A percentile compares a stretch with the other conserved stretches of the same genome.
These are phyloP conservation scores for Lottia scabra DNA, from an alignment of 2,888 invertebrate species.

Conservation along the genomic window DNA sequence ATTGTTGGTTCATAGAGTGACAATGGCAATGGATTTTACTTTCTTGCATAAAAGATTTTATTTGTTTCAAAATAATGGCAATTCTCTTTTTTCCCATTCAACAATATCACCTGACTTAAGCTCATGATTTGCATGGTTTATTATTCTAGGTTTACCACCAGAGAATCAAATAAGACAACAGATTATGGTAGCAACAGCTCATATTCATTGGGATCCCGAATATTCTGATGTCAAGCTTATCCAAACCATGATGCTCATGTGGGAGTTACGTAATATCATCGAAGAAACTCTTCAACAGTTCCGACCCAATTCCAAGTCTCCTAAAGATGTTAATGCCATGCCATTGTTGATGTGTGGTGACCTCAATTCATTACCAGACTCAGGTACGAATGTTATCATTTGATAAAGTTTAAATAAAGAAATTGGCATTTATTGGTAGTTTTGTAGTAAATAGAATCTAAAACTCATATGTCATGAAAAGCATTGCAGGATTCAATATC, in stretches of 20 bases:
- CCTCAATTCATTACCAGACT: conserved; percentile 97
- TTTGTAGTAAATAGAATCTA: too few relatives aligned
- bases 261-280: conserved; percentile 84
- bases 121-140: too few relatives aligned
- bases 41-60: too few relatives aligned
- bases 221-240: conserved; percentile 99
- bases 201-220: conserved; percentile 99
- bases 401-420: too few relatives aligned
- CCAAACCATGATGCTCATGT: conserved; percentile 98
- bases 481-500: too few relatives aligned
- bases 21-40: too few relatives aligned
- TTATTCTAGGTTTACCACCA: conserved; percentile 74
- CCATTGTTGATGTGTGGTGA: conserved; percentile 96
- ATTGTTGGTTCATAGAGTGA: too few relatives aligned
- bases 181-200: conserved; percentile 95
- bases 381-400: conserved; percentile 73
- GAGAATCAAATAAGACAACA: conserved; percentile 73
- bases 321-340: conserved; percentile 75
- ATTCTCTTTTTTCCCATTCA: too few relatives aligned
- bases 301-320: conserved; percentile 27
- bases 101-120: too few relatives aligned
- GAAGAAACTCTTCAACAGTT: conserved; percentile 51
- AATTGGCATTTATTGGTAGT: too few relatives aligned
- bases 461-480: too few relatives aligned
- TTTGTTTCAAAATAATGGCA: too few relatives aligned